Percentiles rank a stretch among this genome's conserved stretches.
Evolutionary conservation across 2,888 invertebrate species (phyloP).

Genomic region (Microplitis manilae): DNA sequence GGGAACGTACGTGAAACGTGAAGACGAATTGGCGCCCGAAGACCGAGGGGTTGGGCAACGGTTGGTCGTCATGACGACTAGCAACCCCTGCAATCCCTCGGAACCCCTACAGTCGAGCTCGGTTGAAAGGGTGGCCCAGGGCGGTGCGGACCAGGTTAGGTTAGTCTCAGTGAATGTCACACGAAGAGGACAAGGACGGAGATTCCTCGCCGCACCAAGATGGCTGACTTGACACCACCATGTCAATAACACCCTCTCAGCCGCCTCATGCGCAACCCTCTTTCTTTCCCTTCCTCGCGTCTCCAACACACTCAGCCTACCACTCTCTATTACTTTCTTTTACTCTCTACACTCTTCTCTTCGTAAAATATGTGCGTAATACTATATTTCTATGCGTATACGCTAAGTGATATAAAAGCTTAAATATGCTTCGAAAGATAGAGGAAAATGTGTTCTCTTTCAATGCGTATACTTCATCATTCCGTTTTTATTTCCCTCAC

Average conservation of each 20-base stretch:
- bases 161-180: constrained; percentile 66
- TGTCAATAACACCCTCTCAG: constrained; percentile 70
- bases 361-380: not conserved
- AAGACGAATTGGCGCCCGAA: constrained; percentile 53
- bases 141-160: constrained; percentile 67
- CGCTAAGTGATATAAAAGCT: not conserved
- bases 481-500: constrained; percentile 45
- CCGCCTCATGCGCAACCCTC: constrained; percentile 32
- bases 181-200: constrained; percentile 66
- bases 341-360: constrained; percentile 2
- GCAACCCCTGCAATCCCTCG: constrained; percentile 68
- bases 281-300: constrained; percentile 26
- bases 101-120: constrained; percentile 61
- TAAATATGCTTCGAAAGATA: constrained; percentile 26
- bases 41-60: constrained; percentile 62
- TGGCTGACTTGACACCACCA: constrained; percentile 71
- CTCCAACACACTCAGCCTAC: constrained; percentile 27
- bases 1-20: constrained; percentile 48
- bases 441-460: constrained; percentile 26
- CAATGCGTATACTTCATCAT: constrained; percentile 44
- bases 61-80: constrained; percentile 70
- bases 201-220: constrained; percentile 59
- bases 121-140: constrained; percentile 70
- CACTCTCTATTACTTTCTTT: constrained; percentile 11
- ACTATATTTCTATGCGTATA: not conserved